phyloP scores from a whole-genome alignment of 2,113 vertebrate species.

The Strix aluco region DNA sequence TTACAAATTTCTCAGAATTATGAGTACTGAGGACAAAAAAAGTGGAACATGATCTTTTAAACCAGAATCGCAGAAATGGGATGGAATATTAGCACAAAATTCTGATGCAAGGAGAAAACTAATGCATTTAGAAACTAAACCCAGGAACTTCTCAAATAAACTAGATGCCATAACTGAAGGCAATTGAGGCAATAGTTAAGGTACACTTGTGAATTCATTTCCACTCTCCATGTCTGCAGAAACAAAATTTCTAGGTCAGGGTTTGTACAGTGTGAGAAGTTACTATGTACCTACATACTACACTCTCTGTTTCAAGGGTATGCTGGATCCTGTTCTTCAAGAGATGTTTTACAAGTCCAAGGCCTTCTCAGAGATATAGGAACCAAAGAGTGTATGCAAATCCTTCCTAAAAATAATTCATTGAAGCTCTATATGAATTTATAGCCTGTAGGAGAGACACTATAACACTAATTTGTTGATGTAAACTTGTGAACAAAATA shows the following conservation, averaged over 20 bases:
- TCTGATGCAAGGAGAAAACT: not conserved
- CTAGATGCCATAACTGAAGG: not conserved
- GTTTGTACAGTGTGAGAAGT: not conserved
- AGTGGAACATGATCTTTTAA: not conserved
- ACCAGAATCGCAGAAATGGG: not conserved
- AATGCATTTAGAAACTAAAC: not conserved
- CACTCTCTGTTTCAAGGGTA: not conserved
- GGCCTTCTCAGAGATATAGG: not conserved
- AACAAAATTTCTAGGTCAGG: not conserved
- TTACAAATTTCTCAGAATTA: not conserved
- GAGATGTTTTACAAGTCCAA: not conserved
- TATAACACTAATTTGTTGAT: not conserved
- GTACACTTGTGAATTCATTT: not conserved
- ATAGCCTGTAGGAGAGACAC: not conserved
- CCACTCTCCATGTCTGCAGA: not conserved
- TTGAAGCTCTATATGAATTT: not conserved
- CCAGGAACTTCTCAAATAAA: not conserved
- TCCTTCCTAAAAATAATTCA: not conserved
- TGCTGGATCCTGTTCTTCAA: not conserved
- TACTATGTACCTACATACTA: not conserved
- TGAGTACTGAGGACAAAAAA: not conserved
- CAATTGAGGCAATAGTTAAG: not conserved
- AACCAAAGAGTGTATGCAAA: not conserved
- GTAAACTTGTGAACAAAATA: not conserved
- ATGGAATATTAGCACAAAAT: not conserved